phyloP scores from a whole-genome alignment of 2,888 invertebrate genomes.

The Salticus scenicus region DNA sequence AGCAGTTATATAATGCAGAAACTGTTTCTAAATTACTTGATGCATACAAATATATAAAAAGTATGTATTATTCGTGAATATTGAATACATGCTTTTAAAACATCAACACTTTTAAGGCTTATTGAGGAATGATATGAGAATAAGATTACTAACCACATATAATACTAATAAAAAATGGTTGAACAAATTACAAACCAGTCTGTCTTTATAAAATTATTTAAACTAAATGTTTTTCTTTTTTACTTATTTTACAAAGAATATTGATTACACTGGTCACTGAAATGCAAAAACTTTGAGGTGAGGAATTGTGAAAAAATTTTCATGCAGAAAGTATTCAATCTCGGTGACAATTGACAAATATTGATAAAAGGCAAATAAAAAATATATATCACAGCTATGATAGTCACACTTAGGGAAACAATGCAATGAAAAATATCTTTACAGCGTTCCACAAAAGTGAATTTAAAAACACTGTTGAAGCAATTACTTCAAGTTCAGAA shows the following conservation, averaged over 20 bases:
- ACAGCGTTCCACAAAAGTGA: neutral
- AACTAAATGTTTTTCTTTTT: neutral
- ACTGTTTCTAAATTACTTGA: too few species aligned
- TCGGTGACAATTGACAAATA: neutral
- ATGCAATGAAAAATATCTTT: neutral
- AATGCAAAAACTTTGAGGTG: neutral
- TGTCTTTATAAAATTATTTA: neutral
- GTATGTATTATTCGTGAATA: too few species aligned
- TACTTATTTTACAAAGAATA: neutral
- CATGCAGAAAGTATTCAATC: neutral
- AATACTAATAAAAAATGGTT: too few species aligned
- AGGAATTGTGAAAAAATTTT: neutral
- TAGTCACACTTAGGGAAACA: neutral
- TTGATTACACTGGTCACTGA: neutral
- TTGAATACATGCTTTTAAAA: neutral
- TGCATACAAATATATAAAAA: too few species aligned
- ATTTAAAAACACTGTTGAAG: neutral
- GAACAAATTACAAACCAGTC: slow-evolving; percentile 2
- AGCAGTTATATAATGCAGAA: too few species aligned
- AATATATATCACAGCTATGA: slow-evolving; percentile 7
- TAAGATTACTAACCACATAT: neutral
- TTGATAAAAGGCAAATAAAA: neutral
- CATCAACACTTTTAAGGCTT: neutral
- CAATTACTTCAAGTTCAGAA: neutral
- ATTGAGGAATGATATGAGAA: neutral